Base-by-base conservation (phyloP, 1,140 invertebrate genomes). In the Ips typographus region DNA sequence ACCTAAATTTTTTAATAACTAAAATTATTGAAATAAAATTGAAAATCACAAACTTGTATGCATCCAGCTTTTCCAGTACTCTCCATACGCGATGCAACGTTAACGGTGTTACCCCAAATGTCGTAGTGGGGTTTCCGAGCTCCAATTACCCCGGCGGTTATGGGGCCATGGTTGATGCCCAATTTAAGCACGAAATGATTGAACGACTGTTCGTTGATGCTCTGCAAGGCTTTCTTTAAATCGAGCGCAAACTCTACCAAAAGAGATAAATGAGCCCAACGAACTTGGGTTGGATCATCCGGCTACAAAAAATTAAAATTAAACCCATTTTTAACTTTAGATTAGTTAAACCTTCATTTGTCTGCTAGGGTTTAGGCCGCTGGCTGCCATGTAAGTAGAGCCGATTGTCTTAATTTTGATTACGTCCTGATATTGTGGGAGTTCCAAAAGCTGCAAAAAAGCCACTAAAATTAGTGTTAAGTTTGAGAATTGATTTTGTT, bases 321-420 rank as follows among this genome's bases (percentile, higher is more conserved):
- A 47, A 47, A n/a, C 4, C n/a, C 44, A 47, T 47, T 47, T 47
- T 47, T 47, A 47, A n/a, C 44, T 47, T 47, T 47, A 47, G 44
- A 47, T 47, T 47, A 47, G n/a, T 47, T 47, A 5, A 78, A 90
- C 89, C 82, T 88, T 86, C 68, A 88, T 84, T 75, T 87, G 84
- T 77, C 85, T 85, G 22, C 88, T 85, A 44, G 90, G 86, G 77
- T 92, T 94, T 72, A 96, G 85, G 49, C 96, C 96, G 72, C 94
- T 95, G 0, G 96, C 95, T 49, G 95, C 95, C 96, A 98, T 98
- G 78, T 98, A 98, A 0, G 95, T 98, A 1, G 95, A 96, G 40
- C 95, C 94, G 74, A 98, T 98, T 7, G 96, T 98, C 83, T 98
- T 98, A 57, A 98, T 98, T 85, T 98, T 98, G 61, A 95, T 96